phyloP scores from a whole-genome alignment of 2,113 vertebrate species.

The Mionectes macconnelli region DNA sequence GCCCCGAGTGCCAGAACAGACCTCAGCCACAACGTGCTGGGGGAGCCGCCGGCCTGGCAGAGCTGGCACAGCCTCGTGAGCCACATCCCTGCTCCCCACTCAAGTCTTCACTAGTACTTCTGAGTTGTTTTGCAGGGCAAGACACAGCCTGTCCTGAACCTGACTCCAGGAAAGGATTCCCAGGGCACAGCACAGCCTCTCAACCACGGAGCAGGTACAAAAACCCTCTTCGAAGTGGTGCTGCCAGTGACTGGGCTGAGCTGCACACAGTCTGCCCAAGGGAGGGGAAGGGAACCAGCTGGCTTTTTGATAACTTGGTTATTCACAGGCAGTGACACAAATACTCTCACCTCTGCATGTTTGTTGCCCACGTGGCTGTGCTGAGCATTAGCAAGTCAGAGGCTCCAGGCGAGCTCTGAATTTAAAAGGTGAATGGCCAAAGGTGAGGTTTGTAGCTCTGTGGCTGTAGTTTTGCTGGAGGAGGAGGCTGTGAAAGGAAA shows the following conservation, averaged over 20 bases:
- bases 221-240: neutral
- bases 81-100: neutral
- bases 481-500: neutral
- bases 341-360: neutral
- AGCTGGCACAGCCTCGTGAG: neutral
- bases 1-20: neutral
- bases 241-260: neutral
- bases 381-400: neutral
- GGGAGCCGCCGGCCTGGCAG: neutral
- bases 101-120: neutral
- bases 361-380: neutral
- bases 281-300: neutral
- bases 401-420: neutral
- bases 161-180: neutral
- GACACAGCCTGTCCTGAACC: neutral
- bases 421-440: neutral
- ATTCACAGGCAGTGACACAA: neutral
- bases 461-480: neutral
- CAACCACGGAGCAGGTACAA: neutral
- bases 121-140: neutral
- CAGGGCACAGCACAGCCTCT: neutral
- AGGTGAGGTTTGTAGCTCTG: neutral
- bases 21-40: neutral
- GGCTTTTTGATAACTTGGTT: neutral
- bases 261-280: fast-evolving